Conservation (phyloP, 2,113 vertebrate species). For the Petroica traversi region DNA sequence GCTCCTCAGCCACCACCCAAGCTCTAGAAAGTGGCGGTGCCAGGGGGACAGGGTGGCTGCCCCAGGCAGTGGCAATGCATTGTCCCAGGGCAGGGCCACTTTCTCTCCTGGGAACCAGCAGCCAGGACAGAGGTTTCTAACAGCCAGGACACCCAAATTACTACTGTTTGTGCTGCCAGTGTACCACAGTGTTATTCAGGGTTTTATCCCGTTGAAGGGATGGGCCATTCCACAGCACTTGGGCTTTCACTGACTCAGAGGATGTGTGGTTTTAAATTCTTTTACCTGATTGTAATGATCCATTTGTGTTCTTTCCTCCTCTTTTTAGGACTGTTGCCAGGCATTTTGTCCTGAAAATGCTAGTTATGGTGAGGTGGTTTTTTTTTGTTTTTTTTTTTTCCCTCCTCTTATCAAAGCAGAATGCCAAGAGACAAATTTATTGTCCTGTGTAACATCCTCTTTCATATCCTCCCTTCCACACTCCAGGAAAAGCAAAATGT, state of each 20-base stretch:
- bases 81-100: neutral
- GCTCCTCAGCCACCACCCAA: neutral
- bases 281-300: neutral
- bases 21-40: fast-evolving
- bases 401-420: neutral
- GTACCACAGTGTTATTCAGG: neutral
- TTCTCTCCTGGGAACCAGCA: neutral
- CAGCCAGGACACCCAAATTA: neutral
- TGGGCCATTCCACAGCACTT: neutral
- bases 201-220: neutral
- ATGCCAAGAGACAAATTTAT: conserved; percentile 19
- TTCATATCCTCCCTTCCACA: conserved; percentile 21
- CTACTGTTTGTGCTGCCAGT: neutral
- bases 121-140: neutral
- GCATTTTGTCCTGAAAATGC: neutral
- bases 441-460: conserved; percentile 32
- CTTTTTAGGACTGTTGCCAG: neutral
- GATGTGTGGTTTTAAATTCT: neutral
- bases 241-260: neutral
- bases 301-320: neutral
- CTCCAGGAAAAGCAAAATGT: neutral
- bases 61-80: neutral
- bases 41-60: neutral
- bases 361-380: neutral
- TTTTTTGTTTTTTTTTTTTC: neutral